Base-by-base conservation (phyloP, 1,140 invertebrate species). In the Mizuhopecten yessoensis region DNA sequence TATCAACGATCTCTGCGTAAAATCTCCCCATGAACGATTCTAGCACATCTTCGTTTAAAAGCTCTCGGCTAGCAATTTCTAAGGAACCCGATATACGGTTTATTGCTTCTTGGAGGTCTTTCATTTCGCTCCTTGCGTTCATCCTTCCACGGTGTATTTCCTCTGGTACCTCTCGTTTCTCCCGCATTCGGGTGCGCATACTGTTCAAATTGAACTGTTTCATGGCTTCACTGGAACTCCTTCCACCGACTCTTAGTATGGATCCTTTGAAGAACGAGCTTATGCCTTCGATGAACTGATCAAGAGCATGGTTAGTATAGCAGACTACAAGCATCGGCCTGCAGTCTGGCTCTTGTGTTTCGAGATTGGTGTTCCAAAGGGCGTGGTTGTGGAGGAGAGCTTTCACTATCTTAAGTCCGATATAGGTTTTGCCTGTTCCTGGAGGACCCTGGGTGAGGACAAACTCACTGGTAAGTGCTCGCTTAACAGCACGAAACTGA, bases 241-340 rank as follows among this genome's bases (percentile, higher is more conserved):
- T 97, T 15, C 97, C 97, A 7, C 98, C 98, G 92, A 99, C 97
- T 34, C 98, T 97, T 20, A 98, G 96, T 89, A 98, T 94, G 11
- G 95, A 96, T 0, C 89, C 89, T 0, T 93, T 88, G 86, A 91
- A 93, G 49, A 94, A 94, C 20, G 87, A 17, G 0, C 92, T 34
- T 23, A 96, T 95, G 33, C 97, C 98, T 95, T 98, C 97, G n/a
- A 99, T 96, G 96, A 99, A 99, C 95, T 99, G 98, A 97, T 99
- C 98, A 2, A 99, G 95, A 0, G 98, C 98, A 96, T 99, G 98
- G 95, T 99, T 99, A 0, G 98, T 98, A 93, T 98, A 98, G 94
- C 98, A 98, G 33, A 99, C 97, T 17, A 99, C 97, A 1, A 99
- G 95, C 89, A 99, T 97, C 7, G 98, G 98, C 10, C 91, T 90